These are phyloP conservation scores for Drosophila limbata DNA, from an alignment of 2,888 invertebrate genomes.

Conservation along the genomic window DNA sequence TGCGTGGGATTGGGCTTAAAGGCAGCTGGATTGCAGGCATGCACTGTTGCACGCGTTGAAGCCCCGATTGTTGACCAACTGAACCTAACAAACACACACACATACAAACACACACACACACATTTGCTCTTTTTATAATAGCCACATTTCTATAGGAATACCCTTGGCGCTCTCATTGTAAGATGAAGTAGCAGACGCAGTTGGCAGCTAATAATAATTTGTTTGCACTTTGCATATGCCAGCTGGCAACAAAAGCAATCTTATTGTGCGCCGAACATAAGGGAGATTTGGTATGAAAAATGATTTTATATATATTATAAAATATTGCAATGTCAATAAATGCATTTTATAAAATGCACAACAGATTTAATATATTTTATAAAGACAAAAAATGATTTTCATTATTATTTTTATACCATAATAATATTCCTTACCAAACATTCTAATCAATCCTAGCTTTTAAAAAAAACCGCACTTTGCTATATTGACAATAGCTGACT, in stretches of 20 bases:
- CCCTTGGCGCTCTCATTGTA: conserved; percentile 69
- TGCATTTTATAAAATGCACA: neutral
- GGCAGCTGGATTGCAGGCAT: conserved; percentile 41
- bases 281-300: neutral
- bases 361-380: neutral
- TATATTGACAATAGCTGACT: neutral
- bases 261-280: conserved; percentile 24
- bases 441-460: neutral
- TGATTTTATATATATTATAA: neutral
- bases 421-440: neutral
- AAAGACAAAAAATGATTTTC: neutral
- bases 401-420: neutral
- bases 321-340: neutral
- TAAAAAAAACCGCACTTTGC: conserved; percentile 6
- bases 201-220: conserved; percentile 80
- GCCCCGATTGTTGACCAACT: conserved; percentile 55
- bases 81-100: conserved; percentile 17
- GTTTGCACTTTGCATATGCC: conserved; percentile 79
- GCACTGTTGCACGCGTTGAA: conserved; percentile 56
- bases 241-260: conserved; percentile 55
- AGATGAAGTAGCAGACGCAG: conserved; percentile 72
- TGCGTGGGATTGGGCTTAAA: conserved; percentile 21
- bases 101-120: conserved; percentile 8
- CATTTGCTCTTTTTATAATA: conserved; percentile 31
- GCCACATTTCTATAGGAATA: conserved; percentile 68